Evolutionary conservation across 1,140 invertebrate genomes (phyloP).

Genomic region (Sitobion miscanthi): DNA sequence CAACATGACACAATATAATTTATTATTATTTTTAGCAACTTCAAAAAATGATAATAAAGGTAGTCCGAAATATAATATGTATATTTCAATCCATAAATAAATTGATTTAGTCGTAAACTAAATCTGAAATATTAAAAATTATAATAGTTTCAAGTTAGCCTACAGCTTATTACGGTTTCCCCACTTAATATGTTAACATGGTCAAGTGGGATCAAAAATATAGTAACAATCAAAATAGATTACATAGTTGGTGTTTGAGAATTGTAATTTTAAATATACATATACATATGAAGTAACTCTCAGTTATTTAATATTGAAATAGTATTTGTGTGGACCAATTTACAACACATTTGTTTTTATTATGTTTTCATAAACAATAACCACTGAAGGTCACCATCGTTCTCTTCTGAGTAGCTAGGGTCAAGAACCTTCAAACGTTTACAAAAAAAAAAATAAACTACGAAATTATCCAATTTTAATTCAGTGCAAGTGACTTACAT

Average conservation of each 20-base stretch:
- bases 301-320: slow-evolving; percentile 18
- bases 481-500: not conserved
- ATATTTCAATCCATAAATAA: not conserved
- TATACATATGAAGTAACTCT: not conserved
- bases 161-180: not conserved
- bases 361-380: slow-evolving; percentile 30
- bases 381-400: not conserved
- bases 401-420: not conserved
- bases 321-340: not conserved
- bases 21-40: not conserved
- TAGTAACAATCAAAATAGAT: too few relatives aligned
- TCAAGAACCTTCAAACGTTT: not conserved
- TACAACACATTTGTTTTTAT: not conserved
- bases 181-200: too few relatives aligned
- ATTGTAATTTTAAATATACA: not conserved
- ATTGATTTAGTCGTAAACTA: not conserved
- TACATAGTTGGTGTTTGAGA: too few relatives aligned
- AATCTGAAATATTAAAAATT: not conserved
- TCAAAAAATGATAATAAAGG: too few relatives aligned
- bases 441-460: slow-evolving; percentile 23
- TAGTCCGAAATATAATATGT: not conserved
- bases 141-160: not conserved
- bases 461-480: not conserved
- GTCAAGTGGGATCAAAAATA: too few relatives aligned
- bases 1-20: not conserved